Evolutionary conservation across 2,113 vertebrate genomes (phyloP).

Genomic region (Crotalus viridis): DNA sequence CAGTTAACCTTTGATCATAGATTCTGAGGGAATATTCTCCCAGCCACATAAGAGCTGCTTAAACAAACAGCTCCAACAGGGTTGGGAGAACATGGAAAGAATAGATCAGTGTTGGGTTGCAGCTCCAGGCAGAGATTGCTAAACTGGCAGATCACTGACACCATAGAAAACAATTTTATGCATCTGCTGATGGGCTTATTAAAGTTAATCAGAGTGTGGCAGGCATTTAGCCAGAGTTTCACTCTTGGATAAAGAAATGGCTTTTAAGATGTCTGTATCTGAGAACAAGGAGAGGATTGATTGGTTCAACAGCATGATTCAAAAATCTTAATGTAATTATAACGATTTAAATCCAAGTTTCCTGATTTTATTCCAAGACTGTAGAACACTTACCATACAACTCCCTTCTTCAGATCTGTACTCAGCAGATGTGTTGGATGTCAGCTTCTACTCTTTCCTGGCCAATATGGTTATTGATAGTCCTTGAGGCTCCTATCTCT

Average conservation of each 20-base stretch:
- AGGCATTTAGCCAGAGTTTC: not conserved
- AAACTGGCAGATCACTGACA: not conserved
- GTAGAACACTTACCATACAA: not conserved
- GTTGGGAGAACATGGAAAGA: not conserved
- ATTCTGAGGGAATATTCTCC: not conserved
- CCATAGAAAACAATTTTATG: not conserved
- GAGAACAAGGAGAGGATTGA: not conserved
- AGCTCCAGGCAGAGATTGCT: not conserved
- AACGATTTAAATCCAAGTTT: not conserved
- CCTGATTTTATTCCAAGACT: not conserved
- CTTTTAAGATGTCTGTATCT: not conserved
- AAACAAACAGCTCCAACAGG: not conserved
- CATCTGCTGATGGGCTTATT: not conserved
- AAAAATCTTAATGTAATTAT: not conserved
- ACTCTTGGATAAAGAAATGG: not conserved
- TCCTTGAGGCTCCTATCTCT: not conserved
- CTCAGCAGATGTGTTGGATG: not conserved
- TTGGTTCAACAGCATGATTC: not conserved
- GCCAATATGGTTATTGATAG: not conserved
- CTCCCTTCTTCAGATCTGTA: not conserved
- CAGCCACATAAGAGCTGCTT: not conserved
- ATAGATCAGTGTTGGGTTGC: not conserved
- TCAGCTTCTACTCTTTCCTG: not conserved
- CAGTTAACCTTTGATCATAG: not conserved
- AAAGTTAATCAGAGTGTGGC: not conserved